Base-by-base conservation (phyloP, 64 coral and sea anemone genomes). In the Dendrophyllia cribrosa region DNA sequence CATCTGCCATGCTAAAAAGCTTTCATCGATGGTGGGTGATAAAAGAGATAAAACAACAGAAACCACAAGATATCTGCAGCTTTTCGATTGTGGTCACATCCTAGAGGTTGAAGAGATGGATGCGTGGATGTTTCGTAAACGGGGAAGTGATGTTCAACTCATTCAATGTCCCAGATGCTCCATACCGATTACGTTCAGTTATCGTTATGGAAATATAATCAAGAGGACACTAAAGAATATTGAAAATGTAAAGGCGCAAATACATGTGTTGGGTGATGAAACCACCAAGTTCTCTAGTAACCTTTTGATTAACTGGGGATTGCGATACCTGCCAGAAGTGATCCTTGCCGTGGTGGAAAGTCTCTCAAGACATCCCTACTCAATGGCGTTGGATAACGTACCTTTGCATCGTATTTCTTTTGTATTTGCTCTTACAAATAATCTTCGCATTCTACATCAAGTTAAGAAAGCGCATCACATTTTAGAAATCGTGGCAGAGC, bases 1-100 rank as follows among this genome's bases (percentile, higher is more conserved):
- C 21, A 61, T 89, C 53, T 94, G 92, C 43, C 23, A 88, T 25
- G n/a, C 87, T 20, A 63, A 45, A 26, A 72, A 89, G 62, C 55
- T 94, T 1, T 87, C 78, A 7, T 60, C 87, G 12, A 64, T 89
- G 17, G 14, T 63, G 4, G 66, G 19, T 15, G 25, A 44, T 16
- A 3, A 59, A 74, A 67, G 46, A 20, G 19, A 10, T 53, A 66
- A 62, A 56, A 67, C 14, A 58, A 67, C 17, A 4, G 74, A 79
- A 56, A 25, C 45, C 19, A 55, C 15, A 22, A 78, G 62, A 56
- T 89, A 64, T 68, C 23, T 89, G 12, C 87, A 89, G 64, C 87
- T 89, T 61, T 53, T 78, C 14, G 87, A 89, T 44, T 89, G 87
- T 56, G 87, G 87, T 55, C 87, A 89, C 51, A 67, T 79, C 45